phyloP scores from a whole-genome alignment of 2,888 invertebrate genomes.

The Arge pagana region DNA sequence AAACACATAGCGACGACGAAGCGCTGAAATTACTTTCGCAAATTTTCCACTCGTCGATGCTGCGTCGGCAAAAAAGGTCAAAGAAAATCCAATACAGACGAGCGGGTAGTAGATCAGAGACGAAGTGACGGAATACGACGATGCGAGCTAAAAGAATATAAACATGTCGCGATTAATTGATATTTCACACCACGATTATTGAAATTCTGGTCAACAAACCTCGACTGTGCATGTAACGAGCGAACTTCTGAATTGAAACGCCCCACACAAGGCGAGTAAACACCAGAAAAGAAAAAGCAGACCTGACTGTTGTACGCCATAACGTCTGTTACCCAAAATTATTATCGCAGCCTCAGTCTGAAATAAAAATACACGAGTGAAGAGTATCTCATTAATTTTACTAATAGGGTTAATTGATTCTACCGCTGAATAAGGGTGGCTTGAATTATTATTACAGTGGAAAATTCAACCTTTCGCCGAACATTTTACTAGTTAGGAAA shows the following conservation, averaged over 20 bases:
- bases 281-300: slow-evolving; percentile 92
- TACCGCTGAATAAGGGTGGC: no score
- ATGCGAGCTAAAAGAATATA: slow-evolving; percentile 40
- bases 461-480: no score
- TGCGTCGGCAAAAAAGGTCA: slow-evolving; percentile 82
- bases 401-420: no score
- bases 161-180: background rate
- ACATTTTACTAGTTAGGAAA: no score
- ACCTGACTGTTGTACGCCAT: slow-evolving; percentile 89
- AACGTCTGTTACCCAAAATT: slow-evolving; percentile 65
- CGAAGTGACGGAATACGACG: slow-evolving; percentile 71
- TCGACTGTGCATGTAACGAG: slow-evolving; percentile 41
- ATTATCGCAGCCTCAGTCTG: slow-evolving; percentile 71
- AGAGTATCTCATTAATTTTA: slow-evolving; percentile 9
- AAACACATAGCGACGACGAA: no score
- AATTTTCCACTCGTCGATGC: slow-evolving; percentile 73
- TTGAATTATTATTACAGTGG: no score
- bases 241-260: slow-evolving; percentile 72
- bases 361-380: slow-evolving; percentile 6
- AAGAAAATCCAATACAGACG: slow-evolving; percentile 70
- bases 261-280: slow-evolving; percentile 71
- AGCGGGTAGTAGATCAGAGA: slow-evolving; percentile 81
- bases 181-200: background rate
- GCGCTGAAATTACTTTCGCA: slow-evolving; percentile 68
- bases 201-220: slow-evolving; percentile 3